phyloP scores from a whole-genome alignment of 2,113 vertebrate species.

The Myiozetetes cayanensis region DNA sequence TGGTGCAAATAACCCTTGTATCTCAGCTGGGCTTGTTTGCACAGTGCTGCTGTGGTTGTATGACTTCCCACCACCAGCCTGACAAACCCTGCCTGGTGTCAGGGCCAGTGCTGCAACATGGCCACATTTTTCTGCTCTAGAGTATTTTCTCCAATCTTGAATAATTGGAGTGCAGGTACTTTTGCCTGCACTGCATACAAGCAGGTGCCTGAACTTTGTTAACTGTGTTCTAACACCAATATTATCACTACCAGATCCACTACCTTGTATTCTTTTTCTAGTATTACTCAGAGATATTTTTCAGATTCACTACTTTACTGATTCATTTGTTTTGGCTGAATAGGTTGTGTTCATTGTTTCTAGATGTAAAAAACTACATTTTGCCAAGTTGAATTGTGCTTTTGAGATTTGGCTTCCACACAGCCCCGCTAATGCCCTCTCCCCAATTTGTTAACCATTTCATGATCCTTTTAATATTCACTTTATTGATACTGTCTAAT shows the following conservation, averaged over 20 bases:
- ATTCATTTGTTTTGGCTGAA: background rate
- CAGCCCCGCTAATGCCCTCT: fast-evolving
- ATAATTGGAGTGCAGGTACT: background rate
- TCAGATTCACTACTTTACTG: background rate
- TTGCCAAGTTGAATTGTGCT: background rate
- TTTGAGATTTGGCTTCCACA: background rate
- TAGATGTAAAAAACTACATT: background rate
- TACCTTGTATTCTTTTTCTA: background rate
- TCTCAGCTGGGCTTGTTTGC: background rate
- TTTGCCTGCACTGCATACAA: background rate
- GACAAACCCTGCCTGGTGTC: background rate
- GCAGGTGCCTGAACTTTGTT: background rate
- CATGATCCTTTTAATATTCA: background rate
- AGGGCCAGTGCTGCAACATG: background rate
- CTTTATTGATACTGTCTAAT: background rate
- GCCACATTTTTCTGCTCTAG: background rate
- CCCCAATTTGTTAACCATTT: fast-evolving
- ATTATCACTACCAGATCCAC: background rate
- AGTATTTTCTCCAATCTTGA: background rate
- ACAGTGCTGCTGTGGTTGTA: background rate
- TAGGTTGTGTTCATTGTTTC: background rate
- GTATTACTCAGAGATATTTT: background rate
- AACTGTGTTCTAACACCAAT: background rate
- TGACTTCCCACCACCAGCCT: background rate
- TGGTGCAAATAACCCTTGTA: background rate